Evolutionary conservation across 1,140 invertebrate genomes (phyloP).

Genomic region (Magallana gigas): DNA sequence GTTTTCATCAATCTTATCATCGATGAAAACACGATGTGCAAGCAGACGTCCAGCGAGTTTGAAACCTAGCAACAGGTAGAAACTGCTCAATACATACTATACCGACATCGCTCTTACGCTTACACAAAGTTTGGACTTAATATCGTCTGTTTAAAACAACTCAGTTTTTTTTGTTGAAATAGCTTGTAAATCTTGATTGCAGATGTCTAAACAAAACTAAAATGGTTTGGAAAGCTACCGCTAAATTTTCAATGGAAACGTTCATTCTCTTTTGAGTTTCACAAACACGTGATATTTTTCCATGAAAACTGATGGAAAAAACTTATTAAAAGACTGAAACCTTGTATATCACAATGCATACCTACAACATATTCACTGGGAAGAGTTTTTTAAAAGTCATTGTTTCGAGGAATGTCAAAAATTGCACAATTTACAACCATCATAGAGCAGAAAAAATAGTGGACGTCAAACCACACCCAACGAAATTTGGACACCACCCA

Average conservation of each 20-base stretch:
- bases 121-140: not conserved
- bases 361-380: not conserved
- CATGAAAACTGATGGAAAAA: no score
- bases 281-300: no score
- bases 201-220: not conserved
- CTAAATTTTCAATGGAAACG: no score
- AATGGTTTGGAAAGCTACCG: not conserved
- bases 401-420: conserved; percentile 47
- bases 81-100: not conserved
- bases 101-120: not conserved
- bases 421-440: conserved; percentile 48
- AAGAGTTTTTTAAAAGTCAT: not conserved
- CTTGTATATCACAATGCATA: not conserved
- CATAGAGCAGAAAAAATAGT: conserved; percentile 47
- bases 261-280: no score
- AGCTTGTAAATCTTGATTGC: not conserved
- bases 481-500: conserved; percentile 43
- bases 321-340: no score
- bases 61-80: not conserved
- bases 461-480: conserved; percentile 33
- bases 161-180: not conserved
- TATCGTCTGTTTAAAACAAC: conserved; percentile 7
- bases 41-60: not conserved
- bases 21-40: not conserved
- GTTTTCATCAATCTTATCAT: not conserved